Evolutionary conservation across 2,888 invertebrate species (phyloP), one percentile per base, ranked within the genome.

Genomic region (Philonicus albiceps): DNA sequence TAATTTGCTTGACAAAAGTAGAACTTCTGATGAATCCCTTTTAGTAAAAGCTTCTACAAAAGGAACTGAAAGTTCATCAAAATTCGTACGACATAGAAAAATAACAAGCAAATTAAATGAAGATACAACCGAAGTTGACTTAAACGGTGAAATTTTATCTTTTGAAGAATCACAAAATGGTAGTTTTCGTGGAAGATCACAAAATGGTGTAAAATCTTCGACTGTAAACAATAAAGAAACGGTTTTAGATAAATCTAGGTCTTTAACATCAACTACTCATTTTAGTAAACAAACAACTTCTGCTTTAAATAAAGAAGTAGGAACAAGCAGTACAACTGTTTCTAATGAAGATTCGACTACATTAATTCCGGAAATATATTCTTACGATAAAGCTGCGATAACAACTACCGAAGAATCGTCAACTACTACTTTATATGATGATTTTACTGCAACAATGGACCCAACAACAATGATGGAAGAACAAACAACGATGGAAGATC

Each of bases 81-180:
- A 64, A 6, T 64, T 64, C 0, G 19, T 2, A n/a, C n/a, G 27
- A 22, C 22, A 64, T 22, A 64, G 27, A 27, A 19, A 64, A 64
- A 64, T 22, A 22, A 27, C 27, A 22, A 64, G 27, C 27, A 22
- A 64, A 19, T 11, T 64, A 11, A 8, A 27, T 11, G 64, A 64
- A 64, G 64, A 53, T n/a, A 19, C 8, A 53, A 7, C 19, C 31
- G 73, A 74, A 74, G n/a, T 16, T 7, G 74, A 74, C 0, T 74
- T 34, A 31, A 74, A 74, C 30, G n/a, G 27, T 31, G 74, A 74
- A 74, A 74, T 74, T 13, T 74, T 74, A 74, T 74, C 34, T 27
- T 74, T 74, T 34, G 74, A 74, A 74, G 74, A 74, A 74, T 74
- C 74, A n/a, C 74, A 74, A 74, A 34, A 74, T 34, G 74, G 74